phyloP scores from a whole-genome alignment of 2,113 vertebrate genomes.

The Chloroceryle aenea region DNA sequence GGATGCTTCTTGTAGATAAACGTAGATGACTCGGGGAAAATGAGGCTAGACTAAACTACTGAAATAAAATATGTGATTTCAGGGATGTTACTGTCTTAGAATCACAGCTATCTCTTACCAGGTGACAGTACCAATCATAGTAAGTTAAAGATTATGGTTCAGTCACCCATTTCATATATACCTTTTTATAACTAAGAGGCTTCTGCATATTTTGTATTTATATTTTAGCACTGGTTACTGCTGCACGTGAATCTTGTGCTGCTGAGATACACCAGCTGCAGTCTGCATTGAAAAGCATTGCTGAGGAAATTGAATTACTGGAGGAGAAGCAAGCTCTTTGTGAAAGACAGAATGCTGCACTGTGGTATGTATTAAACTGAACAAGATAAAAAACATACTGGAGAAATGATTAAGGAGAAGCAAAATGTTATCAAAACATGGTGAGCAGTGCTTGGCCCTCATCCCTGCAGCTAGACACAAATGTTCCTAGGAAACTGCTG shows the following conservation, averaged over 20 bases:
- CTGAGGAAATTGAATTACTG: constrained; percentile 32
- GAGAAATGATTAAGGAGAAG: not conserved
- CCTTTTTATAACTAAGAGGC: not conserved
- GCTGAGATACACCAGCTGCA: constrained; percentile 72
- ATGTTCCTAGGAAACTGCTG: not conserved
- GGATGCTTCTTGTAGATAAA: not conserved
- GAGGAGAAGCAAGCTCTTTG: constrained; percentile 41
- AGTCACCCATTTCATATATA: not conserved
- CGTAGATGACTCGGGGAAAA: not conserved
- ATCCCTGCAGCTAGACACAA: not conserved
- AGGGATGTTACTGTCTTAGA: not conserved
- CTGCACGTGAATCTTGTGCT: constrained; percentile 62
- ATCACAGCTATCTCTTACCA: not conserved
- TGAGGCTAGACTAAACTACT: not conserved
- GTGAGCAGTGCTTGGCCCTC: not conserved
- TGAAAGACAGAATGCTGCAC: constrained; percentile 46
- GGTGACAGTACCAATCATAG: not conserved
- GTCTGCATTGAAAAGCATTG: not conserved
- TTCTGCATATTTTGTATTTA: not conserved
- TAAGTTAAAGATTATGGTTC: not conserved
- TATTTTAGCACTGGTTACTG: constrained; percentile 65
- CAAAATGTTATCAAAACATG: not conserved
- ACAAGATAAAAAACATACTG: not conserved
- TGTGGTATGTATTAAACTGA: constrained; percentile 54
- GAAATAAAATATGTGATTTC: not conserved